These are phyloP conservation scores for Cyanistes caeruleus DNA, from an alignment of 2,113 vertebrate species.

Conservation along the genomic window DNA sequence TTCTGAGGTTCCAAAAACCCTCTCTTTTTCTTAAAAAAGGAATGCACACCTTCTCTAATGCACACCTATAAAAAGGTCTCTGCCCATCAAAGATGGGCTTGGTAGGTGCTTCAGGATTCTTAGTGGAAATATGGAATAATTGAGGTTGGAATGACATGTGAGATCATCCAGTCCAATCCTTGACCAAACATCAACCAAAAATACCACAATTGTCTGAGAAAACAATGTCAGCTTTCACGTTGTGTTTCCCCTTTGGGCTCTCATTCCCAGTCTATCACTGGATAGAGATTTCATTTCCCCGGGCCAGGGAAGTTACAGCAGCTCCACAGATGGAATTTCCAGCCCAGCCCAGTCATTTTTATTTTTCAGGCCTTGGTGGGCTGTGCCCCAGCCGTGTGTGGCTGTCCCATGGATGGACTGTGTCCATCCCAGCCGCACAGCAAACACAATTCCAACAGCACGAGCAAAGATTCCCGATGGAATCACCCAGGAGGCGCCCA, in stretches of 20 bases:
- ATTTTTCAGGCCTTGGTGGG: not conserved
- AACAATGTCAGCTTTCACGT: not conserved
- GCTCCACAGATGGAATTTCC: not conserved
- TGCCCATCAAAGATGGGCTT: not conserved
- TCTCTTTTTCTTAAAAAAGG: not conserved
- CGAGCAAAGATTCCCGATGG: not conserved
- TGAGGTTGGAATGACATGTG: not conserved
- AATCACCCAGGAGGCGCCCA: rapidly evolving
- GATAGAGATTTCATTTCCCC: not conserved
- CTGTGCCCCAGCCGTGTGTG: not conserved
- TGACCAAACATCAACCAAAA: not conserved
- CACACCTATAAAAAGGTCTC: not conserved
- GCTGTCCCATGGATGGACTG: not conserved
- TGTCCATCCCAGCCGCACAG: not conserved
- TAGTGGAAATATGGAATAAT: not conserved
- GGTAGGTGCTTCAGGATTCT: not conserved
- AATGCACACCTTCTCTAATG: not conserved
- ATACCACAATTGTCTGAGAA: not conserved
- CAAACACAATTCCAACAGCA: not conserved
- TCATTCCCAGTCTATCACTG: not conserved
- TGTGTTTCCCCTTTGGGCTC: not conserved
- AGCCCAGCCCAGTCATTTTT: not conserved
- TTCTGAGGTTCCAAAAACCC: not conserved
- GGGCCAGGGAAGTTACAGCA: not conserved
- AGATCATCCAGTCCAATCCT: not conserved